A percentile compares a stretch with the other conserved stretches of the same genome.
Conservation (phyloP, 2,797 vertebrate species). For the Cuculus canorus region DNA sequence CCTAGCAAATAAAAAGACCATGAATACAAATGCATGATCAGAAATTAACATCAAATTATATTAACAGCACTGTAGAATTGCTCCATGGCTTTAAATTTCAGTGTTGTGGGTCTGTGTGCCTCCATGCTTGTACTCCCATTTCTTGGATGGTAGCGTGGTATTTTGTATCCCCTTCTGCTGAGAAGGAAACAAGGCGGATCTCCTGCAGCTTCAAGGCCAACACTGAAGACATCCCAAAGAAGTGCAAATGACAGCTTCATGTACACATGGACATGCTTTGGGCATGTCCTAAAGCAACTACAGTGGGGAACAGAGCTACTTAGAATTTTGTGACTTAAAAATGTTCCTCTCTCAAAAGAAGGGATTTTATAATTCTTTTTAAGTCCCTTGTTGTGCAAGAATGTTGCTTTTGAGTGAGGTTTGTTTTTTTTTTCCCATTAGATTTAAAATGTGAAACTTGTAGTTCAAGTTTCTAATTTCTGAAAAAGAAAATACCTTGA, state of each 20-base stretch:
- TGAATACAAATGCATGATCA: neutral
- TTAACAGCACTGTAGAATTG: neutral
- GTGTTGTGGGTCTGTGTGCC: neutral
- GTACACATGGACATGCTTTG: neutral
- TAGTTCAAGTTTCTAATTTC: neutral
- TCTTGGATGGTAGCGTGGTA: neutral
- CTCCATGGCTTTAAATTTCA: neutral
- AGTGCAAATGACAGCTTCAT: neutral
- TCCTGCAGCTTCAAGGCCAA: neutral
- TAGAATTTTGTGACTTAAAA: neutral
- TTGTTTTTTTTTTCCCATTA: no score
- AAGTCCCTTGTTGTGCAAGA: neutral
- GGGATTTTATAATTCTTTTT: neutral
- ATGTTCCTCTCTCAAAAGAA: neutral
- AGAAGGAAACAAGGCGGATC: neutral
- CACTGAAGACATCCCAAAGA: neutral
- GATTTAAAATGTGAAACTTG: neutral
- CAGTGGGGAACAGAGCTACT: neutral
- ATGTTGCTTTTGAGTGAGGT: neutral
- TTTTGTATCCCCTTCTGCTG: neutral
- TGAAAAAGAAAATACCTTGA: neutral
- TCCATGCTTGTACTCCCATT: neutral
- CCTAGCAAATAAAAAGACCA: neutral
- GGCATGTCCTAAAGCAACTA: neutral
- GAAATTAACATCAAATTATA: neutral